These are phyloP conservation scores for Frankliniella fusca DNA, from an alignment of 2,888 invertebrate species.

Conservation along the genomic window DNA sequence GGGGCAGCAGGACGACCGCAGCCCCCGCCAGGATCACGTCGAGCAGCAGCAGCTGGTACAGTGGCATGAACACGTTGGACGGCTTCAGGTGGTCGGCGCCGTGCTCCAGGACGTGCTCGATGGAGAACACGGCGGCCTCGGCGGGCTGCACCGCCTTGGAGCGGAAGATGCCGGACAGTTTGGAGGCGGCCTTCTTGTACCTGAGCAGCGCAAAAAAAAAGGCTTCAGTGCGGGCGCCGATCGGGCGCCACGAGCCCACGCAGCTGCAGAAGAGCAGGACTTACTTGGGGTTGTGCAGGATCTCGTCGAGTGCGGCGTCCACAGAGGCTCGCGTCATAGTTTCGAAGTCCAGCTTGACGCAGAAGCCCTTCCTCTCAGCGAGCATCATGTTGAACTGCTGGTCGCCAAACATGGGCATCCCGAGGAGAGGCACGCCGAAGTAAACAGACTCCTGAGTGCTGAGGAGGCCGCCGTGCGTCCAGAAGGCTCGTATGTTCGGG, in stretches of 20 bases:
- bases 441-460: neutral
- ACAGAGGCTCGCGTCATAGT: neutral
- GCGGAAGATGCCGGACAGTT: neutral
- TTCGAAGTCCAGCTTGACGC: neutral
- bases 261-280: neutral
- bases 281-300: neutral
- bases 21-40: neutral
- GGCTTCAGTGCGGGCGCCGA: neutral
- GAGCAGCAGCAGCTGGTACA: constrained; percentile 15
- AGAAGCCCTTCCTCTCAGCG: neutral
- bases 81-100: constrained; percentile 11
- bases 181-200: constrained; percentile 1
- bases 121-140: constrained; percentile 4
- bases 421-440: neutral
- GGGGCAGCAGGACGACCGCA: neutral
- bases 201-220: neutral
- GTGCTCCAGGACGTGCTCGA: neutral
- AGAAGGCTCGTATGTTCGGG: neutral
- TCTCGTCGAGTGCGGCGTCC: neutral
- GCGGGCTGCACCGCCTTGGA: neutral
- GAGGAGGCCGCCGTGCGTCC: constrained; percentile 8
- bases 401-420: constrained; percentile 14
- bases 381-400: constrained; percentile 7
- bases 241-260: neutral
- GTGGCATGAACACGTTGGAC: neutral